Base-by-base conservation (phyloP, 2,888 invertebrate genomes). In the Caenorhabditis sp. region DNA sequence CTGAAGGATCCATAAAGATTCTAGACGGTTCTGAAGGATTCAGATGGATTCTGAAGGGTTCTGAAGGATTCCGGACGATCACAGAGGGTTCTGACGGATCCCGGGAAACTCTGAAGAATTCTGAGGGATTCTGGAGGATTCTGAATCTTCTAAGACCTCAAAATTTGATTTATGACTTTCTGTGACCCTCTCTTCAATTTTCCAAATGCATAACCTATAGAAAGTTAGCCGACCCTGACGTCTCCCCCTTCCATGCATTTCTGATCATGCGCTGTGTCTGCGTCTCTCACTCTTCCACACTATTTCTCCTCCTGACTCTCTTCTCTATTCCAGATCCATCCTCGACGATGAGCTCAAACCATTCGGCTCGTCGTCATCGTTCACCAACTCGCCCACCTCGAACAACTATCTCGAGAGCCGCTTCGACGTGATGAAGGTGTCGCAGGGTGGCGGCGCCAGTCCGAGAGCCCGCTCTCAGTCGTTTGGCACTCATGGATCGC, bases 341-440 rank as follows among this genome's bases (percentile, higher is more conserved):
- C 38, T 38, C 28, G 80, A 84, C 8, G 84, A 87, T 38, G 86
- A 87, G 54, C 72, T 87, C 56, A 74, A 82, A 49, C 85, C 86
- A 4, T 86, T 86, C 47, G 86, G 85, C 24, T 68, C 82, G 2
- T 75, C 82, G 8, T 63, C 56, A 0, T 35, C 63, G n/a, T 49
- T 70, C 58, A 75, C 75, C 19, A 80, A 74, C 35, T 76, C 85
- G 31, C 68, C 73, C 12, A 69, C 59, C 5, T 70, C 77, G 0
- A 68, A 54, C 31, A 76, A 44, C 24, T 83, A 80, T 56, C 22
- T 86, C 59, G 80, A 79, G 59, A 79, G 69, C n/a, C 80, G 85
- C 14, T 80, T 83, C 22, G 85, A 85, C 68, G 80, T 83, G 26
- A 80, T 83, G 56, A 79, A 72, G 49, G 12, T 38, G 6, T 7